Evolutionary conservation across 1,140 invertebrate species (phyloP), one percentile per base, ranked within the genome.

Genomic region (Musca vetustissima): DNA sequence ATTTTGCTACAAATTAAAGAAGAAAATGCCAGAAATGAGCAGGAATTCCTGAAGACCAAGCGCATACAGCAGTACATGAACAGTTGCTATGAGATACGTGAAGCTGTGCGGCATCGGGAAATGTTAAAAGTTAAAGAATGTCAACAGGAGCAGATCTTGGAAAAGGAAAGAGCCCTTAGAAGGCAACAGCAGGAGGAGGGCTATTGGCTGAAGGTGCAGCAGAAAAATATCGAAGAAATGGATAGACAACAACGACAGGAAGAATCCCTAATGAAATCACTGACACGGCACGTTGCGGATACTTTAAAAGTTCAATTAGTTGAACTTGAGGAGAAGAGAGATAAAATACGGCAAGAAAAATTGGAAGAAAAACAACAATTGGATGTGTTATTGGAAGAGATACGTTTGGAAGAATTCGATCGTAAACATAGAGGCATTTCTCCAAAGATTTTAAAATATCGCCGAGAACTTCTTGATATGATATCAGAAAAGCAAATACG

Each of bases 31-130:
- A 70, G 69, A 21, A 53, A 66, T 4, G 72, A 75, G 6, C 71
- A 73, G 64, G 52, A 75, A 50, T 79, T 76, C 50, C 59, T 77
- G 0, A 69, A 75, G 19, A 22, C 68, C 7, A 80, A 79, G 49
- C 71, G 72, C 7, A 36, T 75, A 17, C 78, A 81, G 50, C 76
- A 76, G 49, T 67, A 73, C 13, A 78, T 81, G 73, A 53, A 70
- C 6, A 74, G 73, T 61, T 80, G 78, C 70, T 76, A 78, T 61
- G 79, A 80, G 64, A 71, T 81, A 7, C 79, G 79, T n/a, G 73
- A 81, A 59, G 73, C 73, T 0, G 14, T 79, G 67, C 69, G 79
- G 1, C 68, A 70, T 14, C 70, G 73, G 47, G 75, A 80, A 21
- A 59, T 72, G 15, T 43, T 65, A n/a, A 71, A 78, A n/a, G 73